Conservation (phyloP, 2,797 vertebrate genomes). For the Chelon labrosus region DNA sequence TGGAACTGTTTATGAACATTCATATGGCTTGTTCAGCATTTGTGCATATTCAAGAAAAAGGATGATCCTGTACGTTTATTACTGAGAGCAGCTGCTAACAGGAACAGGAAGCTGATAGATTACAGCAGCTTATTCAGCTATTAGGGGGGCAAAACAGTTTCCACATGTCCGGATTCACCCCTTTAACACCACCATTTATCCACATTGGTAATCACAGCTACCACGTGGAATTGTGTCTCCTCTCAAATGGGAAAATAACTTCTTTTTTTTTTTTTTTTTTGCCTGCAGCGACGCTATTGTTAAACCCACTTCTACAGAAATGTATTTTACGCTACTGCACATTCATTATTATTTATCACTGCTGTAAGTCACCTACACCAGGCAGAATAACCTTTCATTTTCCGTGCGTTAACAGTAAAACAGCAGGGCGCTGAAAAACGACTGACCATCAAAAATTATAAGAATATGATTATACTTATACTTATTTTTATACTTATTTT, state of each 20-base stretch:
- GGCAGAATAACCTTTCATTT: too few relatives aligned
- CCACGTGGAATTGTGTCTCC: constrained; percentile 54
- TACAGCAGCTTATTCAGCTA: constrained; percentile 58
- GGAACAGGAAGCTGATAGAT: constrained; percentile 65
- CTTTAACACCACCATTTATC: constrained; percentile 67
- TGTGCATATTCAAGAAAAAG: background rate
- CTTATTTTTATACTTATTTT: too few relatives aligned
- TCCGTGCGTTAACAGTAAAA: too few relatives aligned
- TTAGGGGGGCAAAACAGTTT: constrained; percentile 62
- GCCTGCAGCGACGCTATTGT: background rate
- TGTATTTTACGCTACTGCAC: background rate
- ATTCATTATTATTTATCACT: too few relatives aligned
- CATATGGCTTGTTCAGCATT: constrained; percentile 5
- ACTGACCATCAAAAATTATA: too few relatives aligned
- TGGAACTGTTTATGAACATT: constrained; percentile 42
- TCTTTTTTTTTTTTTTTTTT: too few relatives aligned
- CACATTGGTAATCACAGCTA: constrained; percentile 67
- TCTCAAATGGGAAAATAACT: constrained; percentile 34
- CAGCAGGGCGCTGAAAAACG: too few relatives aligned
- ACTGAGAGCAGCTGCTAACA: constrained; percentile 20
- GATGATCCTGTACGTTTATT: constrained; percentile 17
- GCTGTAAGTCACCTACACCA: too few relatives aligned
- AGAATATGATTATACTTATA: too few relatives aligned
- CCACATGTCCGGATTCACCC: constrained; percentile 67
- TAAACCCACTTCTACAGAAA: background rate